phyloP scores from a whole-genome alignment of 2,888 invertebrate species.

The Hirtodrosophila trivittata region DNA sequence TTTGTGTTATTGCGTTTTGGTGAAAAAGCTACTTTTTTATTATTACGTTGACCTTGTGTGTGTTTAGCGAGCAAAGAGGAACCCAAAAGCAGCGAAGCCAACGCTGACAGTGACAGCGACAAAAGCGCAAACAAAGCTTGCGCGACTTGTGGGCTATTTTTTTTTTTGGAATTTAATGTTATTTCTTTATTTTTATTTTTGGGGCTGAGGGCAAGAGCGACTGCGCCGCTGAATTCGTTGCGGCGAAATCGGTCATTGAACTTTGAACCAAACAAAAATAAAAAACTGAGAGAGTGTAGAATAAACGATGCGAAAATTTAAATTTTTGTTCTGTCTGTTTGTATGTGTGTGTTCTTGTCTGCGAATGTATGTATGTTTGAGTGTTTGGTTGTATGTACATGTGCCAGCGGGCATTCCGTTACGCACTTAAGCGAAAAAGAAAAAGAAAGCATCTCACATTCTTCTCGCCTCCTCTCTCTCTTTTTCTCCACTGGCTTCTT shows the following conservation, averaged over 20 bases:
- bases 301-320: conserved; percentile 46
- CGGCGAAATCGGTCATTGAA: conserved; percentile 78
- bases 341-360: conserved; percentile 2
- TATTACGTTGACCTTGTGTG: conserved; percentile 54
- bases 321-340: conserved; percentile 23
- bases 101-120: neutral
- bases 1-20: conserved; percentile 50
- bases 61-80: conserved; percentile 27
- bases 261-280: conserved; percentile 68
- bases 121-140: conserved; percentile 25
- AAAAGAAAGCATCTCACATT: conserved; percentile 56
- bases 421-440: conserved; percentile 59
- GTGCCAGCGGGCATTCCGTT: conserved; percentile 43
- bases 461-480: conserved; percentile 8
- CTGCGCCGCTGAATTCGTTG: conserved; percentile 56
- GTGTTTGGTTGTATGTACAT: conserved; percentile 20
- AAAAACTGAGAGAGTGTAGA: conserved; percentile 20
- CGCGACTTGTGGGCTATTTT: conserved; percentile 6
- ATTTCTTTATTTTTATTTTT: neutral
- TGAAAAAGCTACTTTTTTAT: conserved; percentile 27
- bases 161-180: conserved; percentile 2
- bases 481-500: conserved; percentile 1
- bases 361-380: neutral
- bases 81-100: conserved; percentile 6
- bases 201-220: conserved; percentile 31